These are phyloP conservation scores for Leptoteleia sp. DNA, from an alignment of 1,140 invertebrate genomes.

Conservation along the genomic window DNA sequence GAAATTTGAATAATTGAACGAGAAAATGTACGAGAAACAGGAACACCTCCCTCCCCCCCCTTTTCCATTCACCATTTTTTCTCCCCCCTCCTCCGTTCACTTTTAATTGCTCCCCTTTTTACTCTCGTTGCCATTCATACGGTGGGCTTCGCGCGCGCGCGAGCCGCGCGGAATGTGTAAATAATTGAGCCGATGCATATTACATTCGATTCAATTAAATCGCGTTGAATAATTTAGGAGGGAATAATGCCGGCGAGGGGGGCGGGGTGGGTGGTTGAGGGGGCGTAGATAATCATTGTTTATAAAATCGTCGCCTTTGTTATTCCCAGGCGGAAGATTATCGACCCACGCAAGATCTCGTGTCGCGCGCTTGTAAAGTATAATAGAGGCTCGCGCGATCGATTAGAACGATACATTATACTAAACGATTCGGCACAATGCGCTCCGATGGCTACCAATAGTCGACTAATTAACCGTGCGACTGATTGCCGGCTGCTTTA, in stretches of 20 bases:
- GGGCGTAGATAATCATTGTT: constrained; percentile 44
- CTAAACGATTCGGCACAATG: constrained; percentile 50
- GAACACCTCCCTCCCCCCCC: background rate
- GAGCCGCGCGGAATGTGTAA: too few relatives aligned
- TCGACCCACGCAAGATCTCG: constrained; percentile 38
- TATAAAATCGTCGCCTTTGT: constrained; percentile 42
- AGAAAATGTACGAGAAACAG: constrained; percentile 47
- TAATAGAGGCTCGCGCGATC: constrained; percentile 32
- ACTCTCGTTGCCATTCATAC: too few relatives aligned
- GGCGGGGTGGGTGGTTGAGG: too few relatives aligned
- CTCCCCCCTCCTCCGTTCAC: background rate
- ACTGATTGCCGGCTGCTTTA: constrained; percentile 47
- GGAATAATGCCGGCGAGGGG: constrained; percentile 13
- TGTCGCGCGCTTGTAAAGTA: constrained; percentile 15
- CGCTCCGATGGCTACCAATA: constrained; percentile 31
- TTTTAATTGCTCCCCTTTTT: too few relatives aligned
- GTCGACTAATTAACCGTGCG: constrained; percentile 48
- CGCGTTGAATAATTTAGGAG: constrained; percentile 44
- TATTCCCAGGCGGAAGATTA: constrained; percentile 17
- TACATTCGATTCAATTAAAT: constrained; percentile 48
- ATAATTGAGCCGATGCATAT: too few relatives aligned
- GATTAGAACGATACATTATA: constrained; percentile 57
- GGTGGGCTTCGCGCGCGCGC: too few relatives aligned
- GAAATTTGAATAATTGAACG: constrained; percentile 62
- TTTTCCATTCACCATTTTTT: constrained; percentile 11